Evolutionary conservation across 2,797 vertebrate species (phyloP), one percentile per base, ranked within the genome.

Genomic region (Delichon dasypus): DNA sequence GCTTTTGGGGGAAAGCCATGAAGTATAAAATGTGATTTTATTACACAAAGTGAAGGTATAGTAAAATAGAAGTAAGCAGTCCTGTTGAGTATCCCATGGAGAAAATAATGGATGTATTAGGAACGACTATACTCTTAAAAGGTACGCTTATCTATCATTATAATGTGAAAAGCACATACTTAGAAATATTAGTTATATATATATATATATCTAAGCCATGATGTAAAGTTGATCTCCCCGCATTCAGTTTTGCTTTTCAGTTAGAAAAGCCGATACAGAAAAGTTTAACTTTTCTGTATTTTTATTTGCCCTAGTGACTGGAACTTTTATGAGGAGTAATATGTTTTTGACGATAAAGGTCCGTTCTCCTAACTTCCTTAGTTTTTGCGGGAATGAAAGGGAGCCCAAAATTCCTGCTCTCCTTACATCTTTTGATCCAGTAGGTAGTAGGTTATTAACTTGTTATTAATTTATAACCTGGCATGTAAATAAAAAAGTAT

Each of bases 81-180:
- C 77, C 85, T 61, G 29, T 61, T 4, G 5, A 67, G 19, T 66
- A 27, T 61, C 29, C 18, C 8, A 2, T 44, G 55, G 26, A 55
- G 72, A 53, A 90, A 84, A 42, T 38, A 66, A 54, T 21, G 48
- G 22, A 17, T 64, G 5, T 65, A 48, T 95, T 82, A 93, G 88
- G 88, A 91, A 90, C 32, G 15, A 47, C 78, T 92, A 66, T 88
- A 79, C 48, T 95, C 32, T 90, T 83, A 68, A 65, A 81, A 68
- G 44, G 34, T 93, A 42, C 74, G 58, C 50, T 76, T 93, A 50
- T 79, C 23, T 85, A 12, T 96, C 15, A 13, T 92, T 92, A 47
- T 67, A 75, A 82, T 87, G 16, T 67, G 85, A 89, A 95, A 92
- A 94, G 89, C 84, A 70, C 66, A 40, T 90, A 30, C 34, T 88